These are phyloP conservation scores for Plestiodon gilberti DNA, from an alignment of 2,113 vertebrate species.

Conservation along the genomic window DNA sequence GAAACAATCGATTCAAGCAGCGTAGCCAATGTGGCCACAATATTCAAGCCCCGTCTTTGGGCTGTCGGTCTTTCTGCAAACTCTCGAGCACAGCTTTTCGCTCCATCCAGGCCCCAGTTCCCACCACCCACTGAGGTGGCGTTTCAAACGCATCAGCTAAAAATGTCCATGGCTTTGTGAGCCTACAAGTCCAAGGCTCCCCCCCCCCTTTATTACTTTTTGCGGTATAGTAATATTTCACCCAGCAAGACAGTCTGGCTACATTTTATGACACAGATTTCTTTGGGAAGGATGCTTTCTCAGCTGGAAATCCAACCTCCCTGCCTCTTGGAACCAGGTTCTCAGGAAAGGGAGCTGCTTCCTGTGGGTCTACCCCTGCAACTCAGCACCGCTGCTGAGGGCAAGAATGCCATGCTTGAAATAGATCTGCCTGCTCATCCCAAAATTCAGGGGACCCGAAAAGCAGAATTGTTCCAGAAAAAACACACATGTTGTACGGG, in stretches of 20 bases:
- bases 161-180: neutral
- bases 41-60: neutral
- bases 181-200: neutral
- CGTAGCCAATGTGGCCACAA: too few relatives aligned
- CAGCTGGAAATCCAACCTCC: neutral
- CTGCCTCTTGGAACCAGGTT: neutral
- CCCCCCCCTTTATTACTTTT: fast-evolving
- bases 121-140: neutral
- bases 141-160: fast-evolving
- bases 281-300: neutral
- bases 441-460: neutral
- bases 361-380: neutral
- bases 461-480: neutral
- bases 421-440: neutral
- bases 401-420: neutral
- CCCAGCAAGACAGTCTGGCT: neutral
- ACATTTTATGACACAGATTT: neutral
- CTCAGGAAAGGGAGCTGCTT: neutral
- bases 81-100: neutral
- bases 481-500: neutral
- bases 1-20: too few relatives aligned
- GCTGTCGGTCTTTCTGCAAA: neutral
- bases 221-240: neutral
- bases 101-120: too few relatives aligned
- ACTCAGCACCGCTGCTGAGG: too few relatives aligned